These are phyloP conservation scores for Asbolus verrucosus DNA, from an alignment of 1,140 invertebrate genomes.

Conservation along the genomic window DNA sequence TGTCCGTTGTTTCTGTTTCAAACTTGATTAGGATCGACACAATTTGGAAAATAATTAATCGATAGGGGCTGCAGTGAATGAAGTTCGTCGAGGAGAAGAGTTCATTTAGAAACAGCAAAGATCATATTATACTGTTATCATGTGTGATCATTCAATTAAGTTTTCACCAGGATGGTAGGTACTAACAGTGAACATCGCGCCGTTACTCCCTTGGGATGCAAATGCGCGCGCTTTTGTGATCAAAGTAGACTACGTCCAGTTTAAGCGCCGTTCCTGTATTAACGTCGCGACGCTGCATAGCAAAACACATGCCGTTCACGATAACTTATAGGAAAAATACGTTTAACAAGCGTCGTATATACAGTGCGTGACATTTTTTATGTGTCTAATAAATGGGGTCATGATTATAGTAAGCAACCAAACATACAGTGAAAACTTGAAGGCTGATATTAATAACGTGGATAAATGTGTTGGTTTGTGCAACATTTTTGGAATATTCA, in stretches of 20 bases:
- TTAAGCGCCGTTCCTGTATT: constrained; percentile 46
- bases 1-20: too few relatives aligned
- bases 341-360: not conserved
- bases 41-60: too few relatives aligned
- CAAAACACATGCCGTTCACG: constrained; percentile 38
- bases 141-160: constrained; percentile 54
- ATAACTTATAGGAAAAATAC: constrained; percentile 14
- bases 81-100: too few relatives aligned
- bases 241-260: constrained; percentile 49
- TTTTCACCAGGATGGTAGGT: constrained; percentile 51
- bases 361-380: constrained; percentile 20
- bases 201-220: constrained; percentile 53
- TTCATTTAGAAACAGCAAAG: not conserved
- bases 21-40: too few relatives aligned
- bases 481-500: constrained; percentile 41
- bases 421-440: constrained; percentile 15
- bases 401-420: constrained; percentile 17
- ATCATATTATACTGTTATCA: constrained; percentile 43
- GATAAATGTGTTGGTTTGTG: constrained; percentile 45
- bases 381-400: constrained; percentile 13
- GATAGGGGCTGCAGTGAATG: too few relatives aligned
- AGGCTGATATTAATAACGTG: constrained; percentile 21
- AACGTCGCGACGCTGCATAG: constrained; percentile 51
- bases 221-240: constrained; percentile 56
- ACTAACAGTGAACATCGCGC: constrained; percentile 52